phyloP scores from a whole-genome alignment of 2,797 vertebrate species.

The Brachymystax lenok region DNA sequence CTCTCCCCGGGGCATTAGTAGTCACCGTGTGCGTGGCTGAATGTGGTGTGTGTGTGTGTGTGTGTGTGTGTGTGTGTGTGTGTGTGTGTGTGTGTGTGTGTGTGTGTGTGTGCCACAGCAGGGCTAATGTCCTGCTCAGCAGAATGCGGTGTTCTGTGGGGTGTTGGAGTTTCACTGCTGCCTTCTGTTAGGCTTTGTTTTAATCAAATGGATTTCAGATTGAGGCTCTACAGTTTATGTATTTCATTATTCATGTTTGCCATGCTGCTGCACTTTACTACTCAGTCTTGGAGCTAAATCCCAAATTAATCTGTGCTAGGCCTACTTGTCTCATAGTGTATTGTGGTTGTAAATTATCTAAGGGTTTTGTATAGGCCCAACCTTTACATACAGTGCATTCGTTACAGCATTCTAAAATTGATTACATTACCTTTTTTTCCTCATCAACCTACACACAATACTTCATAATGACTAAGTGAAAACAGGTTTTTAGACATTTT shows the following conservation, averaged over 20 bases:
- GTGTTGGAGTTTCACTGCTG: background rate
- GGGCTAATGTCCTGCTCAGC: background rate
- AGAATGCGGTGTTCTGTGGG: background rate
- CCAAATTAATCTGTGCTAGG: background rate
- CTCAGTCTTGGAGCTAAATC: background rate
- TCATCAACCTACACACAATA: too few relatives aligned
- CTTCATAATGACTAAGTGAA: too few relatives aligned
- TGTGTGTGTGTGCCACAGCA: background rate
- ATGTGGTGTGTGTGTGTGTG: background rate
- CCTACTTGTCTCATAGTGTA: background rate
- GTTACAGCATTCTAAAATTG: too few relatives aligned
- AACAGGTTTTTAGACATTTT: too few relatives aligned
- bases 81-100: background rate
- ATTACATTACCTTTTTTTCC: too few relatives aligned
- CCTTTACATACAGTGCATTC: too few relatives aligned
- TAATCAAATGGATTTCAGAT: constrained; percentile 6
- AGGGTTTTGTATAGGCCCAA: too few relatives aligned
- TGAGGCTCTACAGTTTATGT: background rate
- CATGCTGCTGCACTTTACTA: background rate
- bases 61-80: background rate
- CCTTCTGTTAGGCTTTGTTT: background rate
- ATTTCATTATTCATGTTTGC: background rate
- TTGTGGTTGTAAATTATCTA: background rate
- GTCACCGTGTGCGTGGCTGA: background rate
- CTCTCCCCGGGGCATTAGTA: constrained; percentile 3